Percentiles rank a stretch among this genome's conserved stretches.
Conservation (phyloP, 1,140 invertebrate genomes). For the Cydia fagiglandana region DNA sequence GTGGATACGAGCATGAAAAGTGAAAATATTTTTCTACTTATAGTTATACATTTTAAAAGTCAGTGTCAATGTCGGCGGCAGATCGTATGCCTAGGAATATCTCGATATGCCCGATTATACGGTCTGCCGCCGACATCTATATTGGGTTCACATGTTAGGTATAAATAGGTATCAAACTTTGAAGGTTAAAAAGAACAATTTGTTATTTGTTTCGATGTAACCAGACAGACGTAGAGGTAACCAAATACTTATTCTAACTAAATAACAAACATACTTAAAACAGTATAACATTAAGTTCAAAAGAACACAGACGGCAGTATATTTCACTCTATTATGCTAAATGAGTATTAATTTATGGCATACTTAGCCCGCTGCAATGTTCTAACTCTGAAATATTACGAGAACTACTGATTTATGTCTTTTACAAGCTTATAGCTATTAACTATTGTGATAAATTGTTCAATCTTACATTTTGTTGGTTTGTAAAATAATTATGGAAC, state of each 20-base stretch:
- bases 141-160: too few species aligned
- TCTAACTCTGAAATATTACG: constrained; percentile 27
- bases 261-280: neutral
- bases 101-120: too few species aligned
- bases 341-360: constrained; percentile 23
- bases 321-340: constrained; percentile 21
- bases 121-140: too few species aligned
- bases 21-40: too few species aligned
- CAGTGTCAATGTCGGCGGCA: too few species aligned
- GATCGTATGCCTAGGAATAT: too few species aligned
- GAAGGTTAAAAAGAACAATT: too few species aligned
- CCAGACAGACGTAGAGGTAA: too few species aligned
- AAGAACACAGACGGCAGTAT: constrained; percentile 1
- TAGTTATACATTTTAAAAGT: too few species aligned
- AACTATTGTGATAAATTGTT: neutral
- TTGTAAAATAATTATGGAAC: neutral
- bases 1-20: too few species aligned
- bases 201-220: too few species aligned
- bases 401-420: constrained; percentile 2
- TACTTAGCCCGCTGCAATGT: constrained; percentile 26
- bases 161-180: too few species aligned
- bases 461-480: neutral
- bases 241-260: neutral
- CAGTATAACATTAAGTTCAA: neutral
- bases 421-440: constrained; percentile 11